These are phyloP conservation scores for Toxostoma redivivum DNA, from an alignment of 2,113 vertebrate genomes.

Conservation along the genomic window DNA sequence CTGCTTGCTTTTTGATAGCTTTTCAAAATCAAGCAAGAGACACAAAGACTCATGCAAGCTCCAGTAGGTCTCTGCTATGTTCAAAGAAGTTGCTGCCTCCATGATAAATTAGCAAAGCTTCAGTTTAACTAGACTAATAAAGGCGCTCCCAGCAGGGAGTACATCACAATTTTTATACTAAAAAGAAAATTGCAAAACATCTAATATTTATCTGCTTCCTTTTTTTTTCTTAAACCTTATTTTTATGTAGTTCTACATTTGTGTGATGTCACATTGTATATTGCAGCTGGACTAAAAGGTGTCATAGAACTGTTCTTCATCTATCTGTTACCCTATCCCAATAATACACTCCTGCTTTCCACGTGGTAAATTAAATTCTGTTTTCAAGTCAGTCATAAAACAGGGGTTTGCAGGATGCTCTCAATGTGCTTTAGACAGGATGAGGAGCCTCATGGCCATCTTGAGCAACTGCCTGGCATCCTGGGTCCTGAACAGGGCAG, in stretches of 20 bases:
- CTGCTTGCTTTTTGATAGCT: background rate
- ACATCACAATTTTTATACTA: background rate
- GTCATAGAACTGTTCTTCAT: background rate
- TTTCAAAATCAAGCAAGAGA: background rate
- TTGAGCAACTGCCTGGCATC: background rate
- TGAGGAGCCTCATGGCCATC: background rate
- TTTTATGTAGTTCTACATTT: background rate
- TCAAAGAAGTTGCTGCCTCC: background rate
- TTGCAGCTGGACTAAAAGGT: too few relatives aligned
- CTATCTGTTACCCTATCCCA: background rate
- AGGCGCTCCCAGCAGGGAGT: background rate
- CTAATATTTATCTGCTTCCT: background rate
- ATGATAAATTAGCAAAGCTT: background rate
- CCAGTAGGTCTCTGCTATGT: background rate
- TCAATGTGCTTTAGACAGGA: background rate
- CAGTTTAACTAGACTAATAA: background rate
- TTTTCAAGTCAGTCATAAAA: background rate
- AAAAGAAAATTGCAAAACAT: background rate
- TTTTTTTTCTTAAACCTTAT: background rate
- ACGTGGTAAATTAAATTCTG: background rate
- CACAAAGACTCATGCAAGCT: background rate
- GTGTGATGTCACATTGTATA: too few relatives aligned
- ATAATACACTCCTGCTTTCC: background rate
- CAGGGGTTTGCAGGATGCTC: background rate
- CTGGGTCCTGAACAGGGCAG: background rate